A percentile compares a stretch with the other conserved stretches of the same genome.
Conservation (phyloP, 1,140 invertebrate species). For the Mycetomoellerius zeteki region DNA sequence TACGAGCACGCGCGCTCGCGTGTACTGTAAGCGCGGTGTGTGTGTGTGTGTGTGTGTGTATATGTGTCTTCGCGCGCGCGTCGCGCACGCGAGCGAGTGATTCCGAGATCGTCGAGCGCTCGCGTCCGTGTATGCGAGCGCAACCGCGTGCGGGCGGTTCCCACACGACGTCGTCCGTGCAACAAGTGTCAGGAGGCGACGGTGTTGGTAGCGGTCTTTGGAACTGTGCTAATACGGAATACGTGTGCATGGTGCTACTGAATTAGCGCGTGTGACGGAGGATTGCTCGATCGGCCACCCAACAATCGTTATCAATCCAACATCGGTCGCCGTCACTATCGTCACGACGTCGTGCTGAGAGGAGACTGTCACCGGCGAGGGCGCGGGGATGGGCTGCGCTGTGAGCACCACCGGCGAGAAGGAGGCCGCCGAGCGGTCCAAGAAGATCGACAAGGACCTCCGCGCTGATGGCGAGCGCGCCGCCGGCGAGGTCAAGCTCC, state of each 20-base stretch:
- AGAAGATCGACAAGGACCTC: slow-evolving; percentile 96
- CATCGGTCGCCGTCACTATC: not conserved
- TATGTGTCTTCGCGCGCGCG: slow-evolving; percentile 49
- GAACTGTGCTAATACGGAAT: slow-evolving; percentile 8
- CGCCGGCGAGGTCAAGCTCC: slow-evolving; percentile 95
- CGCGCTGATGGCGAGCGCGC: slow-evolving; percentile 94
- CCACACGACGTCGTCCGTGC: slow-evolving; percentile 79
- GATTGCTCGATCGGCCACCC: slow-evolving; percentile 8
- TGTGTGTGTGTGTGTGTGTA: slow-evolving; percentile 70
- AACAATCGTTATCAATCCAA: not conserved
- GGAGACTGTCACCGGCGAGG: slow-evolving; percentile 76
- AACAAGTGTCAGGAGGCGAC: slow-evolving; percentile 83
- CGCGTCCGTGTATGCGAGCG: slow-evolving; percentile 69
- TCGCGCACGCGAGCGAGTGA: not conserved
- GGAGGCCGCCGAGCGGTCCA: slow-evolving; percentile 93
- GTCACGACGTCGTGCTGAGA: slow-evolving; percentile 40
- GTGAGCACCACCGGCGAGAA: slow-evolving; percentile 93
- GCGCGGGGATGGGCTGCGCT: slow-evolving; percentile 91
- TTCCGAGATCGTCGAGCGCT: not conserved
- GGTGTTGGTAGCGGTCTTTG: slow-evolving; percentile 8
- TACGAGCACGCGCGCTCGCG: slow-evolving; percentile 16
- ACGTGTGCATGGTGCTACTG: slow-evolving; percentile 67
- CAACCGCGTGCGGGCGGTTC: slow-evolving; percentile 83
- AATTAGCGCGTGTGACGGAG: not conserved
- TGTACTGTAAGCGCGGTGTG: slow-evolving; percentile 68